Evolutionary conservation across 2,113 vertebrate species (phyloP).

Genomic region (Piprites chloris): DNA sequence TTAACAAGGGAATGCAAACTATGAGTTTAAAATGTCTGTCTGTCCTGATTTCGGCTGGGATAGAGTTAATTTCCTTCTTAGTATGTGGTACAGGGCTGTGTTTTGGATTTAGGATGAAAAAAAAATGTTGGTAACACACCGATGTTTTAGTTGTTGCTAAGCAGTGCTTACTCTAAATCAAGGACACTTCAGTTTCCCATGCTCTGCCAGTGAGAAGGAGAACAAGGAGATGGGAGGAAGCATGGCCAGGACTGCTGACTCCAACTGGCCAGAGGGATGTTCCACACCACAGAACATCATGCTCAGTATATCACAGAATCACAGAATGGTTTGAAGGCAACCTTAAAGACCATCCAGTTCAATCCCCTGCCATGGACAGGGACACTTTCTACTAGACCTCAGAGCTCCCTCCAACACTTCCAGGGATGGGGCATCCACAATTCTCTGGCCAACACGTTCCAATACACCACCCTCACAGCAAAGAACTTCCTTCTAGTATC

Average conservation of each 20-base stretch:
- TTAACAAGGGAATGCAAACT: neutral
- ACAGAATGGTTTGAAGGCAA: neutral
- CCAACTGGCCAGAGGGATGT: neutral
- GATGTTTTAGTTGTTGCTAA: neutral
- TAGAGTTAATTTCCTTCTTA: neutral
- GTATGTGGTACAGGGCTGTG: neutral
- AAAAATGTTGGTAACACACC: neutral
- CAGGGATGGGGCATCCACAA: neutral
- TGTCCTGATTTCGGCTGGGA: neutral
- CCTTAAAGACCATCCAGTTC: neutral
- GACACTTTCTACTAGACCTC: neutral
- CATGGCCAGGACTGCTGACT: neutral
- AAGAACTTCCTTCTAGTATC: neutral
- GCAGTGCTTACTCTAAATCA: neutral
- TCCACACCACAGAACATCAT: neutral
- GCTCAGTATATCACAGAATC: neutral
- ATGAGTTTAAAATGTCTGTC: neutral
- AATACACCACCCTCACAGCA: neutral
- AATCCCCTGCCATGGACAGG: neutral
- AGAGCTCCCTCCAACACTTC: neutral
- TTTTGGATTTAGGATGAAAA: neutral
- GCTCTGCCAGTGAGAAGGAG: neutral
- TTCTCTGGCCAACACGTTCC: neutral
- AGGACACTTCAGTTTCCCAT: neutral
- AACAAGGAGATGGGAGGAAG: neutral